Conservation (phyloP, 2,113 vertebrate genomes). For the Crypturellus undulatus region DNA sequence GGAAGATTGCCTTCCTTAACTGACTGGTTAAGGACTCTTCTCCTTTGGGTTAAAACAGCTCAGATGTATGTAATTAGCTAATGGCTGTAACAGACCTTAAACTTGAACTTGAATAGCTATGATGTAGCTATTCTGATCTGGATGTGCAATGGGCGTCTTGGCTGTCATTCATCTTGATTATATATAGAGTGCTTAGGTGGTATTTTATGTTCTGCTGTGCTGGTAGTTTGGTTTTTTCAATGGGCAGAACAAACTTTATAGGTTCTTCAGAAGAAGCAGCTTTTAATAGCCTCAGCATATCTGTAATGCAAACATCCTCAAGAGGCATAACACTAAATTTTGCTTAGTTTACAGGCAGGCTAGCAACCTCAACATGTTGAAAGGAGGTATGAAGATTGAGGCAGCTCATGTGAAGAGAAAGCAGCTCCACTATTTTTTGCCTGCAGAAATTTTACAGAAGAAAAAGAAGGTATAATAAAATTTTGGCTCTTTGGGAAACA, state of each 20-base stretch:
- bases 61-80: not conserved
- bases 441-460: conserved; percentile 90
- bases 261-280: too few relatives aligned
- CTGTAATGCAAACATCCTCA: not conserved
- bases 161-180: not conserved
- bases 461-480: conserved; percentile 88
- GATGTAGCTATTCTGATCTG: not conserved
- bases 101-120: not conserved
- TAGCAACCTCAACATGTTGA: conserved; percentile 93
- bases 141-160: not conserved
- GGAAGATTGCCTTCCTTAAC: not conserved
- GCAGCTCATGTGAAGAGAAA: conserved; percentile 95
- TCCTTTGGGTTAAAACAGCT: too few relatives aligned
- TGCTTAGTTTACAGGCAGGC: conserved; percentile 94
- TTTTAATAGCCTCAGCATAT: not conserved
- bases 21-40: not conserved
- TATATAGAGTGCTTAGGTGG: not conserved
- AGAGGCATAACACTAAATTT: not conserved
- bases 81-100: not conserved
- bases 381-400: conserved; percentile 97
- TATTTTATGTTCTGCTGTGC: not conserved
- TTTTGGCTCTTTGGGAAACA: not conserved
- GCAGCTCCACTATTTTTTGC: conserved; percentile 93
- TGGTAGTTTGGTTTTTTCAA: not conserved
- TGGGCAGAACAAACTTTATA: not conserved